Conservation (phyloP, 2,113 vertebrate genomes). For the Spea bombifrons region DNA sequence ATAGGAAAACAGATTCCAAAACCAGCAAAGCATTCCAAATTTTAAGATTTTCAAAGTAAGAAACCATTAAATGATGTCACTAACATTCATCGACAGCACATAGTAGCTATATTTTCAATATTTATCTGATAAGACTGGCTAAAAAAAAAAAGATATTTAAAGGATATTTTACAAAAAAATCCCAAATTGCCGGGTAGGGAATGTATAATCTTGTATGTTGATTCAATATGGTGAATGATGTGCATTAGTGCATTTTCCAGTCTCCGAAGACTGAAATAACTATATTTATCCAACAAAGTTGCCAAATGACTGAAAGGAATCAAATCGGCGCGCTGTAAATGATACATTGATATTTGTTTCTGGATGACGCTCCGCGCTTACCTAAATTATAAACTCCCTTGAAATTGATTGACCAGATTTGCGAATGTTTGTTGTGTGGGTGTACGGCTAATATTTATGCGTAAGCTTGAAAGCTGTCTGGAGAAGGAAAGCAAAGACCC, state of each 20-base stretch:
- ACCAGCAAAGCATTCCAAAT: no score
- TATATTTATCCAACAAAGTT: background rate
- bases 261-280: background rate
- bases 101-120: no score
- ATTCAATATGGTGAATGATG: constrained; percentile 13
- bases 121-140: no score
- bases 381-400: constrained; percentile 4
- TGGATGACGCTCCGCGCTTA: background rate
- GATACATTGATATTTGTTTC: background rate
- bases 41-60: no score
- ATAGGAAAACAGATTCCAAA: no score
- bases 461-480: constrained; percentile 15
- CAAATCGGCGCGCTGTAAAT: background rate
- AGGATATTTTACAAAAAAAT: background rate
- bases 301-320: background rate
- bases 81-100: no score
- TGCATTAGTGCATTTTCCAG: background rate
- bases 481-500: constrained; percentile 10
- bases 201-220: background rate
- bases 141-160: no score
- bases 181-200: background rate
- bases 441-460: constrained; percentile 31
- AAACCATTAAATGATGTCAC: no score
- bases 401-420: constrained; percentile 25
- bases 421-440: constrained; percentile 18